A percentile compares a stretch with the other conserved stretches of the same genome.
These are phyloP conservation scores for Heliocidaris tuberculata DNA, from an alignment of 35 echinoderm and acorn worm genomes.

Conservation along the genomic window DNA sequence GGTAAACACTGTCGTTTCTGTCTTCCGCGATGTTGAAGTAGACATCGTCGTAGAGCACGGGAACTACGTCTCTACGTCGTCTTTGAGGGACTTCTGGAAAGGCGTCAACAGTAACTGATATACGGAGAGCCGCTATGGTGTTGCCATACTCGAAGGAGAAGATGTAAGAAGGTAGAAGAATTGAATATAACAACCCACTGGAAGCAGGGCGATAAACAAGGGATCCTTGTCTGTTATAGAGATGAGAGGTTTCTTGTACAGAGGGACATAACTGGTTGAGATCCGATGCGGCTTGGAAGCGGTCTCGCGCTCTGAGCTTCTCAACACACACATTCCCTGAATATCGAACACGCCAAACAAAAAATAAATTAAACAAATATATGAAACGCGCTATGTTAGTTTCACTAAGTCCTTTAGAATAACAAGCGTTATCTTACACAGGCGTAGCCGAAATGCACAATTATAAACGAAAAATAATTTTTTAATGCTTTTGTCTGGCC, in stretches of 20 bases:
- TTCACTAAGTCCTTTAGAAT: too few species aligned
- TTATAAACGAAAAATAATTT: too few species aligned
- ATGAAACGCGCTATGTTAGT: too few species aligned
- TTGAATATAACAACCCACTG: background rate
- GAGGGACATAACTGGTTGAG: background rate
- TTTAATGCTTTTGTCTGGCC: too few species aligned
- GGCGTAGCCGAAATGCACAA: too few species aligned
- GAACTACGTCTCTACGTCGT: background rate
- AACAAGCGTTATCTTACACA: too few species aligned
- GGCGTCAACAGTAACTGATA: background rate
- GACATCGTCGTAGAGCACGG: background rate
- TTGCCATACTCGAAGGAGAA: background rate
- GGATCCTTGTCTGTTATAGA: background rate
- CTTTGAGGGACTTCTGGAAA: background rate
- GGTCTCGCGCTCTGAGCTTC: background rate
- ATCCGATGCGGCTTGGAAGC: background rate
- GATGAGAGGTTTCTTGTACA: background rate
- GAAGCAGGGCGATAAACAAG: background rate
- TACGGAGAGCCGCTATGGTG: background rate
- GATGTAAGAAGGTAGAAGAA: background rate
- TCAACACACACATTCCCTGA: background rate
- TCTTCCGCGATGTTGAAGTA: background rate
- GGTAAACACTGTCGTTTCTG: background rate
- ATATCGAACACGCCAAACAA: background rate
- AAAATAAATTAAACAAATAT: background rate